Conservation (phyloP, 2,113 vertebrate genomes). For the Micronycteris hirsuta region DNA sequence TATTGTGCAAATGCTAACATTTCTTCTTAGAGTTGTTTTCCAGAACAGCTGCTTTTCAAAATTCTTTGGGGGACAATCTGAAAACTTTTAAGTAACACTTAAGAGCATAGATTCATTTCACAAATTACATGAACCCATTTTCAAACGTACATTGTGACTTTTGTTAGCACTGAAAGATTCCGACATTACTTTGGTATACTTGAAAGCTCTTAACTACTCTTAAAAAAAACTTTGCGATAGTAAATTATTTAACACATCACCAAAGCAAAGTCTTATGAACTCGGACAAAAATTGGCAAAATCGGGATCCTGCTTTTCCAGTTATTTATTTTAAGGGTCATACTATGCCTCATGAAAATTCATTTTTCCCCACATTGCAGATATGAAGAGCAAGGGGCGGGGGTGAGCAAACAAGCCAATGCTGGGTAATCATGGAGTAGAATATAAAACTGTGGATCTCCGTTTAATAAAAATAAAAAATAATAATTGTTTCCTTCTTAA, state of each 20-base stretch:
- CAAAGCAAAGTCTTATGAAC: background rate
- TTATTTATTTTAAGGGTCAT: background rate
- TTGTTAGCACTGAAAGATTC: conserved; percentile 10
- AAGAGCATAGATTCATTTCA: conserved; percentile 1
- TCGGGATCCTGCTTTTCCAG: background rate
- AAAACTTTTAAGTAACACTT: conserved; percentile 60
- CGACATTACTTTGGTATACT: background rate
- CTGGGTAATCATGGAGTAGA: conserved; percentile 29
- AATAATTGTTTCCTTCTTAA: background rate
- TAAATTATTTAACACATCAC: conserved; percentile 43
- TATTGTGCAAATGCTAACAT: conserved; percentile 12
- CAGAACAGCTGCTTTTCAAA: conserved; percentile 49
- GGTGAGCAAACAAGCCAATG: conserved; percentile 8
- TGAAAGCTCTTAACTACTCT: conserved; percentile 9
- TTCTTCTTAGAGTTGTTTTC: background rate
- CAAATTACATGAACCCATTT: conserved; percentile 32
- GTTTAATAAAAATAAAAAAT: background rate
- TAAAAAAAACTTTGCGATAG: conserved; percentile 41
- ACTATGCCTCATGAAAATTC: conserved; percentile 37
- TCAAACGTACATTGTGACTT: conserved; percentile 8
- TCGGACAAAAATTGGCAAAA: background rate
- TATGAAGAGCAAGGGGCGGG: background rate
- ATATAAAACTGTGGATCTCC: conserved; percentile 37
- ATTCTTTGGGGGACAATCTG: conserved; percentile 32
- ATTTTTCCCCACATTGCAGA: background rate